Evolutionary conservation across 2,888 invertebrate species (phyloP).

Genomic region (Eulithis testata): DNA sequence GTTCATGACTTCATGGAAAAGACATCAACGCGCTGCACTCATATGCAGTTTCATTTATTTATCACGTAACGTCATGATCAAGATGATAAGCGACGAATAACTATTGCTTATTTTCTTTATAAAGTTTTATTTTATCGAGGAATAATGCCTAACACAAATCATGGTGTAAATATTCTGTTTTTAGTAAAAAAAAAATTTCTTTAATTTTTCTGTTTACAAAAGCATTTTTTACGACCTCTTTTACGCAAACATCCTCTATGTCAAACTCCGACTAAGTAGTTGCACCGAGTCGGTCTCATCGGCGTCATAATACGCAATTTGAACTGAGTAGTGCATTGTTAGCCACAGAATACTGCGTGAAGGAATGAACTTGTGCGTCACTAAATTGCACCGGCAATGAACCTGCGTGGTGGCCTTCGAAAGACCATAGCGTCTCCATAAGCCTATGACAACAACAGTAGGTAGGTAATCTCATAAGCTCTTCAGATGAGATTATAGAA

Average conservation of each 20-base stretch:
- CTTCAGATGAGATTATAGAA: no score
- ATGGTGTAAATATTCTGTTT: no score
- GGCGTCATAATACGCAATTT: constrained; percentile 47
- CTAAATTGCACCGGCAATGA: constrained; percentile 31
- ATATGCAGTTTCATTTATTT: no score
- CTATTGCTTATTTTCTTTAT: no score
- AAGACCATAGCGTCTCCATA: not conserved
- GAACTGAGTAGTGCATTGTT: constrained; percentile 43
- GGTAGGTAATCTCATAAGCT: no score
- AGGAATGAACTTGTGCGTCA: constrained; percentile 16
- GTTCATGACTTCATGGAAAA: constrained; percentile 6
- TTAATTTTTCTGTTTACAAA: no score
- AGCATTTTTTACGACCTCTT: not conserved
- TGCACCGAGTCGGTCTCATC: constrained; percentile 33
- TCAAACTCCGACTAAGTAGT: constrained; percentile 13
- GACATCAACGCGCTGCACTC: constrained; percentile 11
- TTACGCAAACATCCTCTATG: constrained; percentile 26
- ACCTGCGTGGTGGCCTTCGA: constrained; percentile 6
- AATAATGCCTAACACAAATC: no score
- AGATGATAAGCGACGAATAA: no score
- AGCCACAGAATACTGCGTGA: constrained; percentile 24
- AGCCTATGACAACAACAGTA: no score
- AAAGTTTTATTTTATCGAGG: no score
- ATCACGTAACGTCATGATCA: no score
- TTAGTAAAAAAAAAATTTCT: no score